Base-by-base conservation (phyloP, 2,797 vertebrate genomes). In the Poecilia gillii region DNA sequence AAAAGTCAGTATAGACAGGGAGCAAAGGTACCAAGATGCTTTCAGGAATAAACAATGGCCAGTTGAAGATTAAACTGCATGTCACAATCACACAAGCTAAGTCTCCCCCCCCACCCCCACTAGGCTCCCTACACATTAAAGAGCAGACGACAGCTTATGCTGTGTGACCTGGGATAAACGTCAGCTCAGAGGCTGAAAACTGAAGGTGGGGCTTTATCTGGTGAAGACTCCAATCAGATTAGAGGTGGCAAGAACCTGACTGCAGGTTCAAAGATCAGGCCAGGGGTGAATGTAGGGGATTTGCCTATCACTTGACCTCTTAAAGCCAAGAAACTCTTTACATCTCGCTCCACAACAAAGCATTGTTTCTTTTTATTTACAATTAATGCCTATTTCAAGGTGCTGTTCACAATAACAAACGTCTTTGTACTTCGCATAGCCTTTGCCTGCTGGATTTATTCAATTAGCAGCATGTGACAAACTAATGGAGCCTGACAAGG, bases 161-260 rank as follows among this genome's bases (percentile, higher is more conserved):
- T 79, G 81, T 80, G 84, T 88, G 53, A 84, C 84, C 64, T n/a
- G 31, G 90, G 92, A 94, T 95, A 88, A 92, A 85, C 75, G 72
- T 84, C 89, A 91, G 89, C 90, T 93, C 91, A 90, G 81, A 78
- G 88, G 83, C 87, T 94, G 89, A 94, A 92, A 83, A 77, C 76
- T 41, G 64, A 49, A 57, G 92, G 93, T 20, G 90, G 92, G 85
- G 81, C 82, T 91, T 74, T 85, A 90, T 86, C 88, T 81, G 85
- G 82, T 71, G 74, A 81, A 77, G 70, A 80, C 39, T 59, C 89
- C 91, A 90, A 91, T 88, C 78, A 87, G 87, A 83, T 89, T 82
- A 82, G 41, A 72, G 72, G 73, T 41, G 36, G 49, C 70, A 81
- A 80, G 79, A 88, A 81, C 53, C 76, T 71, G 73, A 53, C n/a